Base-by-base conservation (phyloP, 2,888 invertebrate genomes). In the Desoria tigrina region DNA sequence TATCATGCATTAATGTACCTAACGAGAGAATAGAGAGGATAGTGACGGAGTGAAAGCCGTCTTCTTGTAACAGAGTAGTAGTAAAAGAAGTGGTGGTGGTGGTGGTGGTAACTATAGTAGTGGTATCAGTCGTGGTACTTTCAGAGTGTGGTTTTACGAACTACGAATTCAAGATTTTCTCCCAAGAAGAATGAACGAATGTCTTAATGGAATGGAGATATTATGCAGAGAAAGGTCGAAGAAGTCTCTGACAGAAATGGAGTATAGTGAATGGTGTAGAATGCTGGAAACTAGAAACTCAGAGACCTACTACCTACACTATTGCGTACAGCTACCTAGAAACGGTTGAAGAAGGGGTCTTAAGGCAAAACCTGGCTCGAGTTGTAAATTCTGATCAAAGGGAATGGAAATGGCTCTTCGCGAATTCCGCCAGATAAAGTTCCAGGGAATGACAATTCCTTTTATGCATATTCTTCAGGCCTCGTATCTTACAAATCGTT, bases 1-100 rank as follows among this genome's bases (percentile, higher is more conserved):
- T 71, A 71, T 64, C 68, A 66, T 68, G 63, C 65, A 63, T 67
- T 70, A 70, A 67, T 65, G 64, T 60, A 24, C 45, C 26, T 24
- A 14, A 54, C 6, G 54, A 26, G 42, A 42, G 55, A 45, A 39
- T 26, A n/a, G 32, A 39, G 45, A 42, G 49, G 50, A 60, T 28
- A 50, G 50, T 49, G 28, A 45, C 42, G 42, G 26, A 45, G 18
- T 58, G 42, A 27, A 24, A 58, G 32, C 32, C n/a, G n/a, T n/a
- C n/a, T 32, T 32, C 32, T 32, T 4, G n/a, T n/a, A n/a, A n/a
- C n/a, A n/a, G n/a, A n/a, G n/a, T n/a, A n/a, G n/a, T n/a, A 32
- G 32, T 32, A 11, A 32, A 32, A 11, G 32, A 4, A 11, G 32
- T 32, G 32, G 32, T 32, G 32, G 32, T 32, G 32, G 32, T 11